Percentiles rank a stretch among this genome's conserved stretches.
Evolutionary conservation across 1,140 invertebrate genomes (phyloP).

Genomic region (Magallana angulata): DNA sequence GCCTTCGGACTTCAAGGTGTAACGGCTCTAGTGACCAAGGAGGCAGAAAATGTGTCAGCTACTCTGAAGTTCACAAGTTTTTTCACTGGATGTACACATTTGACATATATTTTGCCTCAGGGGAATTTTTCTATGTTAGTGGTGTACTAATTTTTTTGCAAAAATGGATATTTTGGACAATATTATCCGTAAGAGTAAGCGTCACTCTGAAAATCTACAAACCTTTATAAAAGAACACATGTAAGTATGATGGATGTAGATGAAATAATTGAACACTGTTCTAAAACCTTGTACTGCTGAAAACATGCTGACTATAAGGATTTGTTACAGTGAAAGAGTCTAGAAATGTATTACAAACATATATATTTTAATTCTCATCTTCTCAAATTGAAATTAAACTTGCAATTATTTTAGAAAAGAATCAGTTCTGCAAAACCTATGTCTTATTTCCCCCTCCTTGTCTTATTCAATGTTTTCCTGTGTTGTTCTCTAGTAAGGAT

Average conservation of each 20-base stretch:
- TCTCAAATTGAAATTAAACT: too few species aligned
- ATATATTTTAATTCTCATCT: too few species aligned
- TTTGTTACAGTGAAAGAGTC: too few species aligned
- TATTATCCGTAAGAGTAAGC: constrained; percentile 18
- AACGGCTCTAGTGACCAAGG: background rate
- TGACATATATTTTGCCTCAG: background rate
- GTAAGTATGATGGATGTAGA: background rate
- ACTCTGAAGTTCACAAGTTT: background rate
- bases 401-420: too few species aligned
- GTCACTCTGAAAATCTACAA: constrained; percentile 2
- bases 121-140: background rate
- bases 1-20: background rate
- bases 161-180: constrained; percentile 28
- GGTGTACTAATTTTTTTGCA: background rate
- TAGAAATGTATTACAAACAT: too few species aligned
- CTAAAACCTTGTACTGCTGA: too few species aligned
- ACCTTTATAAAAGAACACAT: background rate
- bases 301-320: too few species aligned
- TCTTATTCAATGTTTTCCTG: too few species aligned
- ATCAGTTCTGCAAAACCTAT: too few species aligned
- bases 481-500: too few species aligned
- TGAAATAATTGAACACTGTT: too few species aligned
- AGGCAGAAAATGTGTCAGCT: constrained; percentile 1
- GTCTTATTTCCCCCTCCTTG: too few species aligned
- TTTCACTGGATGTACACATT: background rate